A percentile compares a stretch with the other conserved stretches of the same genome.
Evolutionary conservation across 2,113 vertebrate species (phyloP).

Genomic region (Saccopteryx bilineata): DNA sequence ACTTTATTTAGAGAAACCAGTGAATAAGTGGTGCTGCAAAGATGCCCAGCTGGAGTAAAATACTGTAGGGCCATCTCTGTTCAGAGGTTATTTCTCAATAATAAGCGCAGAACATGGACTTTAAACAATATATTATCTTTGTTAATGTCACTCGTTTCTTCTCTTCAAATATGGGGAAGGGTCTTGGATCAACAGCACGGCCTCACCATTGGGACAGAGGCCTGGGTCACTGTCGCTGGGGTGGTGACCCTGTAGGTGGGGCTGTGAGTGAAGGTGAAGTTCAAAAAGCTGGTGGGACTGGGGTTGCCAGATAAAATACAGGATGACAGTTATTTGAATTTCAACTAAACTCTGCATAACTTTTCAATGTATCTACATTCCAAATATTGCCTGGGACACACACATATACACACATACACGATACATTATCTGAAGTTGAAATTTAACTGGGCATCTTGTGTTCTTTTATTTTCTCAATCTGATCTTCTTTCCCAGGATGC

Average conservation of each 20-base stretch:
- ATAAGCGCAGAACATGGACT: background rate
- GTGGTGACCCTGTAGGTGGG: background rate
- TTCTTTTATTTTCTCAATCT: slow-evolving; percentile 59
- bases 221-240: background rate
- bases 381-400: background rate
- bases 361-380: background rate
- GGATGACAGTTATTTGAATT: background rate
- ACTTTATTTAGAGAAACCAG: slow-evolving; percentile 40
- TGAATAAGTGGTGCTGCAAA: background rate
- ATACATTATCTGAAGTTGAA: slow-evolving; percentile 13
- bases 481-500: background rate
- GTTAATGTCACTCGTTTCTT: slow-evolving; percentile 11
- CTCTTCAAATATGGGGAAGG: background rate
- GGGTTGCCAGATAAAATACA: background rate
- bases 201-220: background rate
- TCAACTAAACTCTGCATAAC: background rate
- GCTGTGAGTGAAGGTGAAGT: background rate
- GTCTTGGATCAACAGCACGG: background rate
- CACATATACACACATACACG: background rate
- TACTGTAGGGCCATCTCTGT: background rate
- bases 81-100: background rate
- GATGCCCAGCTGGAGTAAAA: background rate
- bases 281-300: background rate
- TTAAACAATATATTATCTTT: background rate
- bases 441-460: background rate